phyloP scores from a whole-genome alignment of 2,888 invertebrate species.

The Stenodera caucasica region DNA sequence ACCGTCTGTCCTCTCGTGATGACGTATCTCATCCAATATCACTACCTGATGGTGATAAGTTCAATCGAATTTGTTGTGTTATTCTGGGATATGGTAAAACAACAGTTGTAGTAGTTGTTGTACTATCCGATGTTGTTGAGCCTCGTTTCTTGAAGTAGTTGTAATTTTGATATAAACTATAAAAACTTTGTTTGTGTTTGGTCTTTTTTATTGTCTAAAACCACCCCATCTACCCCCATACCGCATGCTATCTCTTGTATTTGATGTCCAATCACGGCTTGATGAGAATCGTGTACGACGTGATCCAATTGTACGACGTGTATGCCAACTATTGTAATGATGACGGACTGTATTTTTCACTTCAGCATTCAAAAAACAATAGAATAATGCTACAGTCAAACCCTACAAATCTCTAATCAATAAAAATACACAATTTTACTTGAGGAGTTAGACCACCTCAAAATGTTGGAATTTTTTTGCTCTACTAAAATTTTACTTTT shows the following conservation, averaged over 20 bases:
- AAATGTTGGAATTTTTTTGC: too few relatives aligned
- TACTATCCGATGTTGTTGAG: constrained; percentile 73
- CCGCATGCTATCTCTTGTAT: constrained; percentile 78
- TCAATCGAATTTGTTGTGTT: constrained; percentile 30
- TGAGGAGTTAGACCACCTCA: too few relatives aligned
- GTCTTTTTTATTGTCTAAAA: constrained; percentile 17
- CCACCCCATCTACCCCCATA: constrained; percentile 49
- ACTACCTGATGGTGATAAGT: constrained; percentile 15
- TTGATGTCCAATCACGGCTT: constrained; percentile 76
- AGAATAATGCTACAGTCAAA: constrained; percentile 82
- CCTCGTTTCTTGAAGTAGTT: constrained; percentile 66
- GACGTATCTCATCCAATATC: constrained; percentile 36
- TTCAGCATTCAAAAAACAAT: constrained; percentile 88
- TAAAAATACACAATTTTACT: too few relatives aligned
- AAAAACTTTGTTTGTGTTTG: constrained; percentile 22
- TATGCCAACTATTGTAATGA: constrained; percentile 77
- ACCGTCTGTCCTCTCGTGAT: constrained; percentile 45
- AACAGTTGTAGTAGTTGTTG: constrained; percentile 73
- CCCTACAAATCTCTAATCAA: constrained; percentile 62
- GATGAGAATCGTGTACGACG: constrained; percentile 63
- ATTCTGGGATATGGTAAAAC: constrained; percentile 33
- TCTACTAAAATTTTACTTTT: too few relatives aligned
- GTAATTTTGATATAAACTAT: constrained; percentile 35
- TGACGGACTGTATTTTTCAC: constrained; percentile 82
- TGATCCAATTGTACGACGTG: constrained; percentile 64